Evolutionary conservation across 2,888 invertebrate genomes (phyloP), one percentile per base, ranked within the genome.

Genomic region (Orthosia gothica): DNA sequence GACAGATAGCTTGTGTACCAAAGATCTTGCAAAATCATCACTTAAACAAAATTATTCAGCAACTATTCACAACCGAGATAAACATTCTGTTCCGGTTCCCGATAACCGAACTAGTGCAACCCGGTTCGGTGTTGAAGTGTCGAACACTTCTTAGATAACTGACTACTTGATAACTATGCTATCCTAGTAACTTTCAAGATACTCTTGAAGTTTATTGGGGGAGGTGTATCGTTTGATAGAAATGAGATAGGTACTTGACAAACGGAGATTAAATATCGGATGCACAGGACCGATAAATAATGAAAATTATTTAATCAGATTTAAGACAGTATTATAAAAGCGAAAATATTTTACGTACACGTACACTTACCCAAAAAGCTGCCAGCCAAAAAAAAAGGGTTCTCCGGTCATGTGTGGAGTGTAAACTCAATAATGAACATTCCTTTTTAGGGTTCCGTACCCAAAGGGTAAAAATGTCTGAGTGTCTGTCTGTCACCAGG

Each of bases 91-190:
- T 57, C 57, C 49, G 20, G 50, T 7, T 65, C 20, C 45, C 57
- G 67, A 79, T 79, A 83, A 61, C 50, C 5, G 13, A 83, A 73
- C 69, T 80, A 63, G 66, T 55, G 15, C 74, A 73, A 52, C 47
- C 74, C 62, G 5, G 84, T 64, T 81, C 66, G 63, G 54, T 65
- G 71, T 83, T 61, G 16, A 80, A 80, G 80, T 83, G 83, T 71
- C 79, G 5, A 79, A 83, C 79, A 79, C 71, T 80, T 66, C 79
- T 67, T 55, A 78, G 83, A 80, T 83, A 82, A 58, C 79, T 81
- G 49, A 12, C 50, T 71, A 73, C 59, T 83, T 64, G 70, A 57
- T 81, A 84, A 81, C 85, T 71, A 55, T 67, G 61, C 40, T 69
- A 26, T 54, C 62, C 73, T 74, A 69, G 47, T 68, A 84, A 83